These are phyloP conservation scores for Chaenocephalus aceratus DNA, from an alignment of 2,113 vertebrate genomes.

Conservation along the genomic window DNA sequence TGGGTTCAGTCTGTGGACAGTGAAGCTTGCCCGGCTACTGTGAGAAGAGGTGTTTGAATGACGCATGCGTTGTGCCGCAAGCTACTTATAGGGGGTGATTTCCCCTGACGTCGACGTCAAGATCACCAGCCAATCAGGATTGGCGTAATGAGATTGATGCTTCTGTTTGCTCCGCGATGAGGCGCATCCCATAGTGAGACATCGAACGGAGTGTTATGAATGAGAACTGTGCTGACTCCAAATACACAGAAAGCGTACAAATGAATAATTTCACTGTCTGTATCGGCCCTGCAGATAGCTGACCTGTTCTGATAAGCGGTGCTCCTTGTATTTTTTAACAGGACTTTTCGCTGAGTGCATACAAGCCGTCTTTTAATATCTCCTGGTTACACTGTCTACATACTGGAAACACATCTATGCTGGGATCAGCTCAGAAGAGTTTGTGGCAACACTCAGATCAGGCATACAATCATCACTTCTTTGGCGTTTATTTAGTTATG, in stretches of 20 bases:
- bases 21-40: no score
- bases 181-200: no score
- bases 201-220: no score
- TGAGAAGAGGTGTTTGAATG: no score
- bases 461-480: conserved; percentile 5
- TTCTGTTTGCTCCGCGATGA: no score
- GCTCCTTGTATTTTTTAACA: conserved; percentile 5
- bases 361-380: conserved; percentile 19
- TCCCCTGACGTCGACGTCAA: no score
- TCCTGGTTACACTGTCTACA: conserved; percentile 11
- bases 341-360: conserved; percentile 7
- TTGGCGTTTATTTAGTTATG: conserved; percentile 6
- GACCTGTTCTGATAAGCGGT: conserved; percentile 10
- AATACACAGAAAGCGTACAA: background rate
- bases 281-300: background rate
- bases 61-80: no score
- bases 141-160: no score
- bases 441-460: background rate
- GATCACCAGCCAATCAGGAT: no score
- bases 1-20: no score
- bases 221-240: background rate
- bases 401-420: background rate
- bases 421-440: conserved; percentile 21
- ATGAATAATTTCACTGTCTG: background rate
- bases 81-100: no score